A percentile compares a stretch with the other conserved stretches of the same genome.
Evolutionary conservation across 2,113 vertebrate genomes (phyloP).

Genomic region (Diadophis punctatus): DNA sequence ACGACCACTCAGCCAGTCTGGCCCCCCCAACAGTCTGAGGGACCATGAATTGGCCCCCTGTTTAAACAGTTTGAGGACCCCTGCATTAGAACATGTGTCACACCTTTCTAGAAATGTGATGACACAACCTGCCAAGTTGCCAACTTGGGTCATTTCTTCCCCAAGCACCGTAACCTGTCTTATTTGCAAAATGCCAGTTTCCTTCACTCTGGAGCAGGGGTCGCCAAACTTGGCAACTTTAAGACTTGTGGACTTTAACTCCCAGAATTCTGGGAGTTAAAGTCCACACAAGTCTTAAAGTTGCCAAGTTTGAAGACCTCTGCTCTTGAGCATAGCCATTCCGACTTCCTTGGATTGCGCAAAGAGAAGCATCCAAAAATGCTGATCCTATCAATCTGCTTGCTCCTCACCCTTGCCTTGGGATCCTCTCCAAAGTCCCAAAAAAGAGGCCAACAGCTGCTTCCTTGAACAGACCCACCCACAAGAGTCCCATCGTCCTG

Average conservation of each 20-base stretch:
- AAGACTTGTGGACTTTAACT: too few species aligned
- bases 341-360: not conserved
- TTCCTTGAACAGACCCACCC: not conserved
- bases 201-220: not conserved
- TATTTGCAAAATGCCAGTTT: slow-evolving; percentile 15
- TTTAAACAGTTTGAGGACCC: too few species aligned
- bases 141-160: not conserved
- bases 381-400: not conserved
- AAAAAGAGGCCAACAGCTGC: not conserved
- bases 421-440: not conserved
- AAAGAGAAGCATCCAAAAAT: not conserved
- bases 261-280: too few species aligned
- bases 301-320: too few species aligned
- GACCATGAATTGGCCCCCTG: too few species aligned
- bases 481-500: too few species aligned
- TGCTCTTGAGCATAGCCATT: not conserved
- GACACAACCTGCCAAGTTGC: not conserved
- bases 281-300: too few species aligned
- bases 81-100: not conserved
- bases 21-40: too few species aligned
- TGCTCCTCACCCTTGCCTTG: not conserved
- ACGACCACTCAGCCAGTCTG: too few species aligned
- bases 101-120: not conserved
- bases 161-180: not conserved
- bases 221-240: too few species aligned